Evolutionary conservation across 1,140 invertebrate species (phyloP).

Genomic region (Coptotermes formosanus): DNA sequence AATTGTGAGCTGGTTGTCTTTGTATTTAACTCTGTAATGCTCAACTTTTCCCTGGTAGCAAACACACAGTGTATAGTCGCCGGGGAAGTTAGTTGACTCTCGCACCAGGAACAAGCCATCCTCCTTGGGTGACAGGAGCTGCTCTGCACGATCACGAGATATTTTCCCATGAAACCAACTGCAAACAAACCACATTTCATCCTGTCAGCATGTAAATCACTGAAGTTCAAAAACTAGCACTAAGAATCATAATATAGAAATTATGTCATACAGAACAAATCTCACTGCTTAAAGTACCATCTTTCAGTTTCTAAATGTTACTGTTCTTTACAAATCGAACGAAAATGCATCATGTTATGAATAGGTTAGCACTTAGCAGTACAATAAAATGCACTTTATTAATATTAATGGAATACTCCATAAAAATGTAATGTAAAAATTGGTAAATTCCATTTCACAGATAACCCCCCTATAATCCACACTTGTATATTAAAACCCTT

Average conservation of each 20-base stretch:
- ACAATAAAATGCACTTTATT: no score
- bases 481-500: no score
- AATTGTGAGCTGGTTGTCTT: conserved; percentile 86
- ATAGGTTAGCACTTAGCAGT: no score
- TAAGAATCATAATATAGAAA: neutral
- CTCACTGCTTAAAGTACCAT: no score
- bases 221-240: neutral
- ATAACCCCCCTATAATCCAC: no score
- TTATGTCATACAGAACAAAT: no score
- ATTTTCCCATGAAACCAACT: conserved; percentile 99
- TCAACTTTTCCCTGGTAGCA: conserved; percentile 89
- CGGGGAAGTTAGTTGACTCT: conserved; percentile 98
- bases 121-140: conserved; percentile 72
- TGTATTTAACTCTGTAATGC: conserved; percentile 84
- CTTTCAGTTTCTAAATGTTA: no score
- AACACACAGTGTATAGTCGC: conserved; percentile 98
- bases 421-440: no score
- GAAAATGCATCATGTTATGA: no score
- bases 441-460: no score
- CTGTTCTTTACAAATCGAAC: no score
- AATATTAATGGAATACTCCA: no score
- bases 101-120: conserved; percentile 96
- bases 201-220: neutral
- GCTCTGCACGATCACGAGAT: conserved; percentile 89
- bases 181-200: conserved; percentile 40